Conservation (phyloP, 1,140 invertebrate genomes). For the Pogonomyrmex californicus region DNA sequence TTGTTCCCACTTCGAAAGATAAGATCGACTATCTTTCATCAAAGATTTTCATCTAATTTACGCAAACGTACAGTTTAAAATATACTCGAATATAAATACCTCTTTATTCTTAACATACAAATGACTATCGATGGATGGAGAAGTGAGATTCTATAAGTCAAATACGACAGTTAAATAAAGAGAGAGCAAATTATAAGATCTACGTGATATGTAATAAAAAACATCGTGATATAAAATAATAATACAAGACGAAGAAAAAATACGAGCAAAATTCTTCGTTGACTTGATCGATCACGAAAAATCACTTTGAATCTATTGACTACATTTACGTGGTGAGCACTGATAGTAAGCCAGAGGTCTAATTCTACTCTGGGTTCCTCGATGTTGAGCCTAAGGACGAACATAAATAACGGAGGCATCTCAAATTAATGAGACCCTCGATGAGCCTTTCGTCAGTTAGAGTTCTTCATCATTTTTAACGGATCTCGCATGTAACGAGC, state of each 20-base stretch:
- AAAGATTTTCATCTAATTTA: neutral
- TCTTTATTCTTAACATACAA: neutral
- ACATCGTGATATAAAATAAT: neutral
- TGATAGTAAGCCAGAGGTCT: slow-evolving; percentile 31
- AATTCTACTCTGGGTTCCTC: slow-evolving; percentile 38
- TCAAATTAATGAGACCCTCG: slow-evolving; percentile 48
- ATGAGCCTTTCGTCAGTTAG: slow-evolving; percentile 74
- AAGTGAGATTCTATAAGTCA: neutral
- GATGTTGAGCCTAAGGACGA: slow-evolving; percentile 22
- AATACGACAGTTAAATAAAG: neutral
- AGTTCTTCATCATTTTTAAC: slow-evolving; percentile 87
- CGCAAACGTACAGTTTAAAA: neutral
- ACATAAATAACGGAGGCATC: slow-evolving; percentile 46
- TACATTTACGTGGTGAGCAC: slow-evolving; percentile 36
- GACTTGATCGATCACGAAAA: slow-evolving; percentile 35
- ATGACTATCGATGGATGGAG: neutral
- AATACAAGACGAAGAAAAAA: slow-evolving; percentile 1
- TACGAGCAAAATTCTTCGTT: slow-evolving; percentile 36
- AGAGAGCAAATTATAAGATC: neutral
- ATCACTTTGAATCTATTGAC: slow-evolving; percentile 43
- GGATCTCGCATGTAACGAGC: slow-evolving; percentile 92
- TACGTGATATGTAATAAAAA: neutral
- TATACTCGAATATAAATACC: neutral
- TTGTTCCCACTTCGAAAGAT: slow-evolving; percentile 22
- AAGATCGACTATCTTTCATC: slow-evolving; percentile 16